Percentiles rank a stretch among this genome's conserved stretches.
Evolutionary conservation across 2,797 vertebrate species (phyloP).

Genomic region (Parauchenoglanis punctatus): DNA sequence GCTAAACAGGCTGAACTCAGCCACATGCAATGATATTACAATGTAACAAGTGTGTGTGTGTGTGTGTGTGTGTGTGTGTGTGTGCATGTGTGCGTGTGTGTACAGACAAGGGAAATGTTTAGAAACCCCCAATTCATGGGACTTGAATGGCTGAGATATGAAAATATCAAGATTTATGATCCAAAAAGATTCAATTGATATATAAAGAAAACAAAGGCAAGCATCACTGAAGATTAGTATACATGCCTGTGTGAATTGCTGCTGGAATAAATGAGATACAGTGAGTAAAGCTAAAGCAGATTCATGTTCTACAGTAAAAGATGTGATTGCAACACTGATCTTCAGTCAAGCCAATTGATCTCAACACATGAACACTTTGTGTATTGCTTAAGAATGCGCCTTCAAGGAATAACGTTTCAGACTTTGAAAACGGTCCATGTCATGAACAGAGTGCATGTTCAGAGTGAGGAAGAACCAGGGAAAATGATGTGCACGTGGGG

Average conservation of each 20-base stretch:
- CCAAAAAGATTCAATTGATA: neutral
- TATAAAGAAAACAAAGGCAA: neutral
- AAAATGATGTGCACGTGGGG: neutral
- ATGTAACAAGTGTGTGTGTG: neutral
- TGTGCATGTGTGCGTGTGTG: neutral
- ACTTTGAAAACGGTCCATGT: too few relatives aligned
- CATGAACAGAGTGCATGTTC: neutral
- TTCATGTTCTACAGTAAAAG: neutral
- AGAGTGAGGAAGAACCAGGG: too few relatives aligned
- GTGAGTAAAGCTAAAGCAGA: neutral
- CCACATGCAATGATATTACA: neutral
- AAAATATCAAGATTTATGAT: neutral
- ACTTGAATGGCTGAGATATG: too few relatives aligned
- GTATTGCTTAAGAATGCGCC: neutral
- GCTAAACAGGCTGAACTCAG: neutral
- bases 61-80: too few relatives aligned
- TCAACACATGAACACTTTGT: neutral
- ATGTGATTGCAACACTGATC: neutral
- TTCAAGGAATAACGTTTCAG: neutral
- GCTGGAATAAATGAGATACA: neutral
- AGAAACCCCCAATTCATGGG: neutral
- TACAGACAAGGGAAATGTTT: neutral
- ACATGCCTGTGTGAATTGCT: neutral
- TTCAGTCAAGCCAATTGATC: neutral
- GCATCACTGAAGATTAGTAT: neutral